Evolutionary conservation across 2,113 vertebrate species (phyloP), one percentile per base, ranked within the genome.

Genomic region (Smithornis capensis): DNA sequence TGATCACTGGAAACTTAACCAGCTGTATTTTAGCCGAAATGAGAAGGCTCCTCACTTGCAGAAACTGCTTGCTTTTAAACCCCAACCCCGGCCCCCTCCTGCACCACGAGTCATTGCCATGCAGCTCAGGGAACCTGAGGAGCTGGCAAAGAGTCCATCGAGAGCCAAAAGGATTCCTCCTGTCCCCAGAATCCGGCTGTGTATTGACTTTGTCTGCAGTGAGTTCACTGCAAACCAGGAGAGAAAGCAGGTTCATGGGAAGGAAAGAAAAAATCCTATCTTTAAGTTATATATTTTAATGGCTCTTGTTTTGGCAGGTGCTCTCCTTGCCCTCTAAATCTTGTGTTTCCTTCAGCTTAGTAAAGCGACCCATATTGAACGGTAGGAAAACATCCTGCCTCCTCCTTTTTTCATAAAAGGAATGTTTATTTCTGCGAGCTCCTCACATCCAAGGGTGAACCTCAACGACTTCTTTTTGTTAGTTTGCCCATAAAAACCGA

Each of bases 341-440:
- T 96, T 87, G 89, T 9, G 15, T 96, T 97, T 96, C 92, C 90
- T 97, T 97, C 73, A 82, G 91, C 86, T 95, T 90, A 93, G 92
- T 63, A 95, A 93, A 97, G 80, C 35, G 65, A 87, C 69, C 82
- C 83, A 75, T 83, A 78, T 4, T 55, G 83, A 96, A 47, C 6
- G 21, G 87, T 22, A 93, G n/a, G 89, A 93, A 91, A 91, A 96
- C 90, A 94, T 67, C 67, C 59, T 83, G 89, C 86, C 87, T 71
- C 83, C 96, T 91, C 93, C 82, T 93, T 96, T 91, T 96, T 90
- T 97, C 97, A 91, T 96, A 97, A 97, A 97, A 98, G 95, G 93
- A 97, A 97, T 97, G 97, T 97, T 97, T 97, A 97, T 95, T 91
- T 90, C 94, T 94, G 70, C 18, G 60, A 94, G 95, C 92, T 97